Base-by-base conservation (phyloP, 2,797 vertebrate genomes). In the Sciurus carolinensis region DNA sequence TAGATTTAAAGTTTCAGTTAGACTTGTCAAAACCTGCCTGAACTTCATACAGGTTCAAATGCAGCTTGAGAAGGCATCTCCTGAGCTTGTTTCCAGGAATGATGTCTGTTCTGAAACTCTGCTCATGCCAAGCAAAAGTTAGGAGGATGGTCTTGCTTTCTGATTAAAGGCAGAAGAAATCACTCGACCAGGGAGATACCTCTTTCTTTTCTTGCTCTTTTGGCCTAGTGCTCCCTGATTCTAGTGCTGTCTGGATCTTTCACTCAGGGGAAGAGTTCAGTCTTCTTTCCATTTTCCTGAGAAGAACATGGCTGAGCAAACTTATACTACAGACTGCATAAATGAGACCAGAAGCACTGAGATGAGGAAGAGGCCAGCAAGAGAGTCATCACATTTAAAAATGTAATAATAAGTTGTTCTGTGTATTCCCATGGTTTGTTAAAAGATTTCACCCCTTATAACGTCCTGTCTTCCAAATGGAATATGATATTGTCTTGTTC, bases 371-470 rank as follows among this genome's bases (percentile, higher is more conserved):
- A 88, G 69, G 84, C 80, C 84, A 72, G 64, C 22, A 14, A 72
- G 75, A 85, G 62, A 83, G 36, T 93, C 83, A 89, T 93, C 83
- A 89, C 69, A 64, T 83, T 91, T 95, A 62, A 94, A 96, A 96
- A 95, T 2, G 36, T 79, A 91, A 64, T 50, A 93, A 84, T 91
- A 94, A 95, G n/a, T 95, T 94, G 80, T 93, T 94, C 85, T 87
- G 84, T 67, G 42, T 3, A 67, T 50, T 93, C 95, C 64, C 75
- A 54, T 87, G 89, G 50, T 85, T n/a, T 96, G 73, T 91, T 85
- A 95, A 97, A 96, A 94, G 86, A 92, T 91, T 95, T 95, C 36
- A 92, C 59, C 91, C 79, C 85, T 90, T 96, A 44, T 93, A 96
- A 95, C 86, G 36, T 90, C 82, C 82, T 97, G 36, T 33, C 22